Conservation (phyloP, 2,797 vertebrate species). For the Gallirallus australis region DNA sequence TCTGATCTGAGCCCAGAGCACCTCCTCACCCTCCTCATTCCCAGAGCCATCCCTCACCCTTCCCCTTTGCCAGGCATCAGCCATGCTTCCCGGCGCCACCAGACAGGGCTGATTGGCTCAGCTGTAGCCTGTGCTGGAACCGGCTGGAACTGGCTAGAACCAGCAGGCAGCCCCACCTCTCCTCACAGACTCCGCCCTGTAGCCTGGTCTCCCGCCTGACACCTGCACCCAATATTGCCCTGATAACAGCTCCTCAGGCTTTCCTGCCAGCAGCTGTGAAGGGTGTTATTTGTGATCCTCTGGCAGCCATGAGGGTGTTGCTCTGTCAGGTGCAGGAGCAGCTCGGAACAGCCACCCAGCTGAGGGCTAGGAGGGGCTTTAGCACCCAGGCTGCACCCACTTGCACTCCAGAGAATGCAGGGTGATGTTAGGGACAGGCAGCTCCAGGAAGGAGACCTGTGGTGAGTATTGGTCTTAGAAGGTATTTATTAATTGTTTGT, state of each 20-base stretch:
- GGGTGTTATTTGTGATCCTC: too few species aligned
- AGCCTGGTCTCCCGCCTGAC: accelerated
- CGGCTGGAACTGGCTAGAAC: accelerated
- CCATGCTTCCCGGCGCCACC: accelerated
- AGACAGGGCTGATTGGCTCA: accelerated
- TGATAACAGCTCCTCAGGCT: not conserved
- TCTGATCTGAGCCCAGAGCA: not conserved
- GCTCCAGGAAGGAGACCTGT: not conserved
- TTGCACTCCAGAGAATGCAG: accelerated
- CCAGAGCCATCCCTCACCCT: accelerated
- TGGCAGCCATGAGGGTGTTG: accelerated
- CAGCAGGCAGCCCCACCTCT: not conserved
- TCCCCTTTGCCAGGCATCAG: too few species aligned
- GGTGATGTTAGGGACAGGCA: accelerated
- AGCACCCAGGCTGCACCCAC: accelerated
- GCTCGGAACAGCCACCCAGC: accelerated
- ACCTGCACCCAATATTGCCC: not conserved
- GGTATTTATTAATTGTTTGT: not conserved
- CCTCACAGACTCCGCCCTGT: not conserved
- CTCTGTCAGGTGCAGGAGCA: too few species aligned
- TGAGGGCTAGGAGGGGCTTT: not conserved
- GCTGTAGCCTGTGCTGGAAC: accelerated
- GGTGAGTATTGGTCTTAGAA: not conserved
- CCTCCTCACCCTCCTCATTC: not conserved
- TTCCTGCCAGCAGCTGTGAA: not conserved